Conservation (phyloP, 2,888 invertebrate genomes). For the Eupithecia centaureata region DNA sequence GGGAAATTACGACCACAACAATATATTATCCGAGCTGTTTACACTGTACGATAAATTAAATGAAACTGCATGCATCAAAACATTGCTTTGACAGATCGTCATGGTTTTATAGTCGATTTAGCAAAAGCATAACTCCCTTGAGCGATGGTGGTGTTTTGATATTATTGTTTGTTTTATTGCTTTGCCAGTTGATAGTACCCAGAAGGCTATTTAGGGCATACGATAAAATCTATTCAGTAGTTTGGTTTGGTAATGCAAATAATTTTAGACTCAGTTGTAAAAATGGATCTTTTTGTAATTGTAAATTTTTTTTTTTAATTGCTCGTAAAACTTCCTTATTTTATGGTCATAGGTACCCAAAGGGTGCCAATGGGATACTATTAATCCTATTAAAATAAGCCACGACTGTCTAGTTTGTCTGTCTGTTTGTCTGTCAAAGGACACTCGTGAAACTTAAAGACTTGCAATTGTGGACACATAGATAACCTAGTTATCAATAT, state of each 20-base stretch:
- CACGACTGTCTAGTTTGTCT: no score
- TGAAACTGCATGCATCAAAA: conserved; percentile 5
- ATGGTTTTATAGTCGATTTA: conserved; percentile 3
- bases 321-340: no score
- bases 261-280: neutral
- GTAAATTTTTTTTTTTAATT: no score
- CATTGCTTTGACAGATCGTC: conserved; percentile 14
- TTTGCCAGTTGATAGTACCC: neutral
- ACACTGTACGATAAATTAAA: conserved; percentile 24
- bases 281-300: no score
- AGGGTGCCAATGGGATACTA: no score
- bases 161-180: neutral
- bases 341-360: no score
- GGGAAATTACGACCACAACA: conserved; percentile 42
- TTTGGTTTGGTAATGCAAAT: neutral
- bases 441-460: no score
- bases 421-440: no score
- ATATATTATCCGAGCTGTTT: conserved; percentile 35
- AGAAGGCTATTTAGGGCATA: neutral
- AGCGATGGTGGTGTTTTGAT: conserved; percentile 6
- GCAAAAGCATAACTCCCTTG: conserved; percentile 3
- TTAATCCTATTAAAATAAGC: no score
- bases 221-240: neutral
- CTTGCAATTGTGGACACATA: no score
- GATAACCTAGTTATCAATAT: no score